phyloP scores from a whole-genome alignment of 2,113 vertebrate genomes.

The Hippolais icterina region DNA sequence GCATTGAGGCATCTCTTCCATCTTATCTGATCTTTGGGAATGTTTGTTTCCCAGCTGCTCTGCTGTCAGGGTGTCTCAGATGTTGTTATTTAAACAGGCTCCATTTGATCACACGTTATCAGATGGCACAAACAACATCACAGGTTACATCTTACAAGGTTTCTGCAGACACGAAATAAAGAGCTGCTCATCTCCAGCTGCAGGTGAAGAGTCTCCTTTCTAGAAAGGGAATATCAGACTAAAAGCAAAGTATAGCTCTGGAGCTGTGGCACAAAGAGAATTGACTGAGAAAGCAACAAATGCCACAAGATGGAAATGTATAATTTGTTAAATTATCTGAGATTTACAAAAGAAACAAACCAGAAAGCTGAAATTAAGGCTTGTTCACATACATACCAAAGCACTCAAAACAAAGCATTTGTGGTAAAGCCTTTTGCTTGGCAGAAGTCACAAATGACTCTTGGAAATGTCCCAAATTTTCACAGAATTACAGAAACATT shows the following conservation, averaged over 20 bases:
- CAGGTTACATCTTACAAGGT: conserved; percentile 44
- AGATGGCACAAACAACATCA: conserved; percentile 33
- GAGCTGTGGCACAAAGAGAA: background rate
- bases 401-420: background rate
- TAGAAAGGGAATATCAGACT: background rate
- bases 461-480: background rate
- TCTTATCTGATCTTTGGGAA: conserved; percentile 2
- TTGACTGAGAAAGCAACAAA: background rate
- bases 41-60: background rate
- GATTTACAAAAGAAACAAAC: conserved; percentile 19
- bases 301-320: background rate
- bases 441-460: background rate
- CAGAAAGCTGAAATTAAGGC: background rate
- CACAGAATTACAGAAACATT: background rate
- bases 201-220: background rate
- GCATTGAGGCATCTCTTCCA: background rate
- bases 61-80: conserved; percentile 12
- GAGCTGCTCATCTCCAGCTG: background rate
- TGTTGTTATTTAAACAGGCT: conserved; percentile 24
- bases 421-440: background rate
- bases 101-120: conserved; percentile 31
- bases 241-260: background rate
- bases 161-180: background rate
- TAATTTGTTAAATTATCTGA: background rate
- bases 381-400: background rate